Conservation (phyloP, 2,888 invertebrate species). For the Lycocerus yunnanus region DNA sequence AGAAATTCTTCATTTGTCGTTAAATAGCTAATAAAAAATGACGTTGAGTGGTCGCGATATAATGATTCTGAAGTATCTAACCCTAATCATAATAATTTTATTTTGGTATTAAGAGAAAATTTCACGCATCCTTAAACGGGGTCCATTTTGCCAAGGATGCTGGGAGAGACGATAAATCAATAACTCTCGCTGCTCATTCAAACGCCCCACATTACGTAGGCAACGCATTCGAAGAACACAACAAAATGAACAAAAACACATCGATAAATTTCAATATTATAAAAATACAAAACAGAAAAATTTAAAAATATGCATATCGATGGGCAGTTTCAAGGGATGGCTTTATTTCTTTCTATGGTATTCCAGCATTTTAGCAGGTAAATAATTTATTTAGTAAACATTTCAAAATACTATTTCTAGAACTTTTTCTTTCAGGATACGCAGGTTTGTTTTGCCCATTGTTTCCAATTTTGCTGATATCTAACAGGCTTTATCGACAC, state of each 20-base stretch:
- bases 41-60: conserved; percentile 26
- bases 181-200: not conserved
- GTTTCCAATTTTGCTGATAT: conserved; percentile 71
- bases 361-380: conserved; percentile 53
- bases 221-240: not conserved
- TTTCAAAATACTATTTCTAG: conserved; percentile 20
- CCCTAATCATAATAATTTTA: conserved; percentile 34
- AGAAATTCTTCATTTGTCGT: not conserved
- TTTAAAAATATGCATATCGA: conserved; percentile 24
- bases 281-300: not conserved
- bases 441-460: conserved; percentile 69
- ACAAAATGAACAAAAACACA: not conserved
- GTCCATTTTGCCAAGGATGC: conserved; percentile 16
- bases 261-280: not conserved
- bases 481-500: conserved; percentile 69
- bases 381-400: conserved; percentile 27
- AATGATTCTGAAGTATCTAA: conserved; percentile 35
- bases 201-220: not conserved
- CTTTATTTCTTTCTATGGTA: conserved; percentile 53
- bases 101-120: conserved; percentile 26
- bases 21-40: not conserved
- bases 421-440: conserved; percentile 58
- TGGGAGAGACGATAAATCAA: conserved; percentile 20
- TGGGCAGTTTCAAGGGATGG: conserved; percentile 47
- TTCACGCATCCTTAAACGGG: not conserved